Percentiles rank a stretch among this genome's conserved stretches.
Evolutionary conservation across 2,888 invertebrate species (phyloP).

Genomic region (Graphium colonna): DNA sequence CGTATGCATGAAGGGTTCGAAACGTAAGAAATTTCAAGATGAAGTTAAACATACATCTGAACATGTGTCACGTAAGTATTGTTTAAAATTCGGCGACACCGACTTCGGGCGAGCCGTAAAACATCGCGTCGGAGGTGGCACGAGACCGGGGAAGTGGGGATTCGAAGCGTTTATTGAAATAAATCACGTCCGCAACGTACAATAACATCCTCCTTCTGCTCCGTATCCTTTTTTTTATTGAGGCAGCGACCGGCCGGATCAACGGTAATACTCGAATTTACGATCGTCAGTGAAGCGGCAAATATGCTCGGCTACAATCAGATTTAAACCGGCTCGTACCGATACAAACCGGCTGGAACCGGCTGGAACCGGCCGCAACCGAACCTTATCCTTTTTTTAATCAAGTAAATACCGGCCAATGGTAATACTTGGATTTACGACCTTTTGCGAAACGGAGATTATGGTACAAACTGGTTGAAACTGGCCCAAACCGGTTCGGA

Average conservation of each 20-base stretch:
- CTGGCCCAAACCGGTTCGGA: conserved; percentile 17
- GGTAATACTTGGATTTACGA: too few species aligned
- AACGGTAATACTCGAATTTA: conserved; percentile 58
- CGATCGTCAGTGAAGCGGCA: conserved; percentile 57
- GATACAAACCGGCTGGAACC: conserved; percentile 25
- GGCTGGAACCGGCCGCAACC: conserved; percentile 27
- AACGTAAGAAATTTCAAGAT: too few species aligned
- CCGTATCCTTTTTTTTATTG: conserved; percentile 33
- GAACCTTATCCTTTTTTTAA: too few species aligned
- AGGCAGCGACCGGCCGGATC: conserved; percentile 49
- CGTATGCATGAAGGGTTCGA: not conserved
- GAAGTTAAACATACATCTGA: not conserved
- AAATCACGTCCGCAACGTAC: conserved; percentile 51
- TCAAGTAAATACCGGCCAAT: too few species aligned
- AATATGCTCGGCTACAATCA: conserved; percentile 52
- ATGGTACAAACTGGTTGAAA: conserved; percentile 25
- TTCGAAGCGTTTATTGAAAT: conserved; percentile 53
- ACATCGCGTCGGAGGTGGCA: conserved; percentile 22
- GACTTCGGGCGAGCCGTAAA: conserved; percentile 7
- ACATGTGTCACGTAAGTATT: not conserved
- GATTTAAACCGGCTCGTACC: conserved; percentile 34
- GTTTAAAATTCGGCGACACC: conserved; percentile 14
- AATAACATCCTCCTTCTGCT: conserved; percentile 35
- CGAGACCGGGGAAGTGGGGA: conserved; percentile 22
- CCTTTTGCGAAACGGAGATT: too few species aligned